A percentile compares a stretch with the other conserved stretches of the same genome.
These are phyloP conservation scores for Neotoxoptera formosana DNA, from an alignment of 1,140 invertebrate species.

Conservation along the genomic window DNA sequence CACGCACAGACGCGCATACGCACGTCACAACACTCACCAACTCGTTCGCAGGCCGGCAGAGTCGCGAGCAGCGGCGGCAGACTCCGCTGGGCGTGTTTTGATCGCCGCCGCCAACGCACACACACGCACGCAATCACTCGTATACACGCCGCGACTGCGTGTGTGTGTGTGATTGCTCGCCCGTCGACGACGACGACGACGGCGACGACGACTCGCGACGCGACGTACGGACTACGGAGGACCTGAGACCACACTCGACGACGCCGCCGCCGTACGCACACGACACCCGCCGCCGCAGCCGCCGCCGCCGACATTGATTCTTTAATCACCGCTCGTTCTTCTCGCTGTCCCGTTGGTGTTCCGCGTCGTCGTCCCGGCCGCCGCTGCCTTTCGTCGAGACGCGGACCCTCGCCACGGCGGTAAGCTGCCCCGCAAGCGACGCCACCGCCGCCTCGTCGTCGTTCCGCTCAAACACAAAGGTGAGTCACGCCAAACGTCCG, in stretches of 20 bases:
- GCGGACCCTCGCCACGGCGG: neutral
- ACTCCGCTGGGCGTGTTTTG: slow-evolving; percentile 1
- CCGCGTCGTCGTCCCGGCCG: no score
- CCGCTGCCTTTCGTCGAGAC: neutral
- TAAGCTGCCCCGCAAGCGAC: neutral
- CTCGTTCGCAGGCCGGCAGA: neutral
- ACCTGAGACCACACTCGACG: neutral
- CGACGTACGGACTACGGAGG: neutral
- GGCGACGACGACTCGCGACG: neutral
- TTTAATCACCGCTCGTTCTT: neutral
- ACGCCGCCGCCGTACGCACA: neutral
- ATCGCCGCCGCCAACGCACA: neutral
- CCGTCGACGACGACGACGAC: neutral
- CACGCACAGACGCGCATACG: neutral
- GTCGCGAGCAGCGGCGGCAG: neutral
- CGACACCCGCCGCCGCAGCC: neutral
- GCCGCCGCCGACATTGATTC: neutral
- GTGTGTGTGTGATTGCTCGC: neutral
- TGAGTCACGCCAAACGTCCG: neutral
- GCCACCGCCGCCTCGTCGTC: neutral
- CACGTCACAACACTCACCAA: neutral
- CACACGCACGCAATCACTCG: neutral
- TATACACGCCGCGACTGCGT: neutral
- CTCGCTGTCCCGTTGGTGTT: neutral
- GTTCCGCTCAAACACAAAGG: neutral